Evolutionary conservation across 2,888 invertebrate species (phyloP), one percentile per base, ranked within the genome.

Genomic region (Strigamia crassipes): DNA sequence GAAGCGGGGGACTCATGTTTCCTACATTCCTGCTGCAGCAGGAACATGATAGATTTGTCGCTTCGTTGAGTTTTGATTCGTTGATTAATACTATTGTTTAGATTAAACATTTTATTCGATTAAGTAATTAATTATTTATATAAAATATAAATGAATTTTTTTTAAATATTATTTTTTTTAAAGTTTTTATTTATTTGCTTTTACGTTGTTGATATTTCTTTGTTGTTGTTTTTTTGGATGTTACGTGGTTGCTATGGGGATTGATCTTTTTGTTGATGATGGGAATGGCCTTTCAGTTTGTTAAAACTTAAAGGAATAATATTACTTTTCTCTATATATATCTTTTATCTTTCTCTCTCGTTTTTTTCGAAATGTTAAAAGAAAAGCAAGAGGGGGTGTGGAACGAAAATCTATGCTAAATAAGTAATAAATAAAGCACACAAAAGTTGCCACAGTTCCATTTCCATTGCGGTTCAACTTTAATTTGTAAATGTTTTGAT

Each of bases 401-500:
- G 23, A 73, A 27, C 9, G 23, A 12, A 73, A 73, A 73, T 73
- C 27, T 15, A 15, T 73, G 5, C 6, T 18, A 56, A 9, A 56
- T 18, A 56, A 56, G 10, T n/a, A 56, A n/a, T n/a, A 56, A 56
- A 18, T 18, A 56, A 18, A 56, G 56, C 18, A 73, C 27, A 31
- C 12, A 13, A 73, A 31, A 31, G 27, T 12, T 13, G 18, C 10
- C 2, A 6, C n/a, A 56, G 9, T 56, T 18, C 1, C 56, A 18
- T 51, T 51, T 51, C 51, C 51, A 51, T 56, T 56, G n/a, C 56
- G 18, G n/a, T 73, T 73, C 73, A 73, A 73, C 73, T 73, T 73
- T 73, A 73, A 73, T 73, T 73, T 73, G 73, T 27, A 73, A 73
- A 73, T 73, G 73, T 73, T 73, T 73, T 73, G 73, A 73, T 73